A percentile compares a stretch with the other conserved stretches of the same genome.
phyloP scores from a whole-genome alignment of 1,140 invertebrate species.

The Brachionus rotundiformis region DNA sequence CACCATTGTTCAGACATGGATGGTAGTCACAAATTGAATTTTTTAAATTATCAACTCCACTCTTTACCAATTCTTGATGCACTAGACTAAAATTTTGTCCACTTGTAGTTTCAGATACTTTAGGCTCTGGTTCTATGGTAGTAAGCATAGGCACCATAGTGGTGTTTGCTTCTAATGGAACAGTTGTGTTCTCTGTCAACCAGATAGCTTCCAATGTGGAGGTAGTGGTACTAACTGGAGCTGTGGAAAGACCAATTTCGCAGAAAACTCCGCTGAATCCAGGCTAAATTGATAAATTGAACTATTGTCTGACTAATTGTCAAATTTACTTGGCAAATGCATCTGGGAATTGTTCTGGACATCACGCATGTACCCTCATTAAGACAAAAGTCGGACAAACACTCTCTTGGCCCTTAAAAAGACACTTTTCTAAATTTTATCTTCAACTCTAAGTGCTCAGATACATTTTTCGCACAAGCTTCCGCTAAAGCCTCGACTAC shows the following conservation, averaged over 20 bases:
- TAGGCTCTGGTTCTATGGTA: not conserved
- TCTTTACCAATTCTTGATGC: not conserved
- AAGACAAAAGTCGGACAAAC: constrained; percentile 7
- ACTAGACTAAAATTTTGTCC: not conserved
- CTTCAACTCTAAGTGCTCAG: not conserved
- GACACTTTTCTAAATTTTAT: not conserved
- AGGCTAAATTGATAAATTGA: not conserved
- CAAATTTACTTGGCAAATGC: not conserved
- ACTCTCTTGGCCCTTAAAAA: constrained; percentile 18
- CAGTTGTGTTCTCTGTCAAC: not conserved
- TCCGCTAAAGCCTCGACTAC: constrained; percentile 4
- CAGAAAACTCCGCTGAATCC: not conserved
- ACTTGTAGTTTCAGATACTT: not conserved
- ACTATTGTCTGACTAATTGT: not conserved
- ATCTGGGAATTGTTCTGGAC: not conserved
- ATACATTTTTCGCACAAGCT: constrained; percentile 39
- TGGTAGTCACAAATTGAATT: constrained; percentile 26
- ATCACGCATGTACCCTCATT: not conserved
- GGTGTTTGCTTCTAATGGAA: not conserved
- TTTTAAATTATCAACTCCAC: not conserved
- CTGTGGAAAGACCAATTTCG: not conserved
- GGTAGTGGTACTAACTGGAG: not conserved
- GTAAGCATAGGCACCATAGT: not conserved
- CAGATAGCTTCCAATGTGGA: not conserved
- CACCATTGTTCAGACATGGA: not conserved